Percentiles rank a stretch among this genome's conserved stretches.
Evolutionary conservation across 2,797 vertebrate genomes (phyloP).

Genomic region (Enteromius paludinosus): DNA sequence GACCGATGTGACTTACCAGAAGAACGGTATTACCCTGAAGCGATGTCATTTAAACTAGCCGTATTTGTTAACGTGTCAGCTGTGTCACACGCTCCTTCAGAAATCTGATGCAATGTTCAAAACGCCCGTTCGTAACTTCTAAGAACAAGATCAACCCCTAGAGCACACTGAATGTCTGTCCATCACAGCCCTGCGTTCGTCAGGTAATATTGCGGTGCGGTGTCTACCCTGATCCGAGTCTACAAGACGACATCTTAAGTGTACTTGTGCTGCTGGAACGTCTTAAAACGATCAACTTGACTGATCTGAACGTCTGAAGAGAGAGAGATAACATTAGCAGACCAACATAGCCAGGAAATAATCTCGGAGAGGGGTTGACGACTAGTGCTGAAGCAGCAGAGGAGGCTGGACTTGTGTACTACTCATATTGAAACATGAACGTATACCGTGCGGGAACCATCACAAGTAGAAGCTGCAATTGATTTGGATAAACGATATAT

Average conservation of each 20-base stretch:
- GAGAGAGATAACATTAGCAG: conserved; percentile 6
- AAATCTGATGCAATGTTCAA: background rate
- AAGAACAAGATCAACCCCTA: too few relatives aligned
- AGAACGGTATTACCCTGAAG: background rate
- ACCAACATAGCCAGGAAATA: background rate
- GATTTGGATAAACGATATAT: background rate
- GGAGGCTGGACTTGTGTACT: background rate
- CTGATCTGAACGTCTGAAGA: background rate
- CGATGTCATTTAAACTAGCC: too few relatives aligned
- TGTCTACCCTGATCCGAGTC: background rate
- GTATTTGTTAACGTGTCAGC: background rate
- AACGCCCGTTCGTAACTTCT: too few relatives aligned
- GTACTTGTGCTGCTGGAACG: background rate
- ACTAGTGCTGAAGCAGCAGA: background rate
- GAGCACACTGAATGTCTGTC: background rate
- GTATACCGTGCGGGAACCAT: too few relatives aligned
- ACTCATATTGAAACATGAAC: background rate
- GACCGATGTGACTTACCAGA: background rate
- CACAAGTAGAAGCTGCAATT: background rate
- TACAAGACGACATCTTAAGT: background rate
- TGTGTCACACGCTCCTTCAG: background rate
- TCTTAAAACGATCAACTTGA: background rate
- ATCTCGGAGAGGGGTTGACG: background rate
- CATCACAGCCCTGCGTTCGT: background rate
- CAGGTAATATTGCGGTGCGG: background rate